Percentiles rank a stretch among this genome's conserved stretches.
Conservation (phyloP, 2,113 vertebrate species). For the Heterotis niloticus region DNA sequence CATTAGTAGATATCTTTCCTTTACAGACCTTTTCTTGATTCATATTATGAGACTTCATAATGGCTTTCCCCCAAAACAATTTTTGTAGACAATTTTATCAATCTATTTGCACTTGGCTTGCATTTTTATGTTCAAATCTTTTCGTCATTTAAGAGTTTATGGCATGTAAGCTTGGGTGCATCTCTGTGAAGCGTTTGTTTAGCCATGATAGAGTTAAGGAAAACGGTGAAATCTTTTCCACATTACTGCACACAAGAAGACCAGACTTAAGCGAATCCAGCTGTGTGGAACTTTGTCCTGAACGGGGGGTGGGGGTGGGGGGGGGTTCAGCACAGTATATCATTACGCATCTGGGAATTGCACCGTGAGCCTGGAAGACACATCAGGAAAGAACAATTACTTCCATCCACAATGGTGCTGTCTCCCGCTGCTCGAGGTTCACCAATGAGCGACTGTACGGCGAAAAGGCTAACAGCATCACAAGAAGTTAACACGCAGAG, state of each 20-base stretch:
- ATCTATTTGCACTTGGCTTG: too few relatives aligned
- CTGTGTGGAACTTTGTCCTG: conserved; percentile 56
- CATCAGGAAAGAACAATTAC: conserved; percentile 33
- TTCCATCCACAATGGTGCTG: conserved; percentile 23
- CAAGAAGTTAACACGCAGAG: not conserved
- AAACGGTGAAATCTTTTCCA: conserved; percentile 62
- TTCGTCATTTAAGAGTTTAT: too few relatives aligned
- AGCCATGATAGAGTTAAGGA: conserved; percentile 34
- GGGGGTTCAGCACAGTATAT: conserved; percentile 55
- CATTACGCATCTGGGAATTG: conserved; percentile 68
- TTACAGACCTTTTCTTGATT: too few relatives aligned
- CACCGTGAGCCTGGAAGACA: conserved; percentile 39
- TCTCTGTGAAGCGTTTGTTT: not conserved
- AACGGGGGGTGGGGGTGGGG: too few relatives aligned
- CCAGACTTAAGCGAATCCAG: conserved; percentile 66
- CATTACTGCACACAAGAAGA: conserved; percentile 68
- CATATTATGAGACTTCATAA: too few relatives aligned
- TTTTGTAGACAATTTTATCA: too few relatives aligned
- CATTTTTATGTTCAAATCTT: too few relatives aligned
- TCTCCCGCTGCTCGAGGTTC: too few relatives aligned
- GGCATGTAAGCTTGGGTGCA: not conserved
- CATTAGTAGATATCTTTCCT: too few relatives aligned
- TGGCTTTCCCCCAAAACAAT: too few relatives aligned
- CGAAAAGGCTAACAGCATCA: not conserved
- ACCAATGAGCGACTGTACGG: not conserved